phyloP scores from a whole-genome alignment of 2,888 invertebrate species.

The Geotrupes spiniger region DNA sequence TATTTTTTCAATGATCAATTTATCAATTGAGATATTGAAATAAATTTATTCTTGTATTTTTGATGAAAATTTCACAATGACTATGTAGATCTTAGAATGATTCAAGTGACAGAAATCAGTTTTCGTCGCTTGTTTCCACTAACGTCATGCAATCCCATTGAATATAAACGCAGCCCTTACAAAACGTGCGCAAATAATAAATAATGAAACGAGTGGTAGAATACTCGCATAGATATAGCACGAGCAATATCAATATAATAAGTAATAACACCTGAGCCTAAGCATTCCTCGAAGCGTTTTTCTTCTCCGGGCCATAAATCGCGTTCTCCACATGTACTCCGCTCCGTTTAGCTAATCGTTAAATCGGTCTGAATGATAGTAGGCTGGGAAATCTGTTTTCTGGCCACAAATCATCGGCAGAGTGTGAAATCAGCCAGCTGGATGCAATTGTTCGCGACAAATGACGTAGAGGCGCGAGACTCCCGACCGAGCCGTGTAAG shows the following conservation, averaged over 20 bases:
- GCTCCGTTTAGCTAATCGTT: slow-evolving; percentile 43
- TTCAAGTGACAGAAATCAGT: too few relatives aligned
- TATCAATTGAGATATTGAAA: too few relatives aligned
- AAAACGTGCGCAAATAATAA: too few relatives aligned
- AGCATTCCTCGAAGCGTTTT: slow-evolving; percentile 17
- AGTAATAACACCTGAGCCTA: slow-evolving; percentile 28
- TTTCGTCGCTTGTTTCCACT: too few relatives aligned
- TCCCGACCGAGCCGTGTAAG: slow-evolving; percentile 36
- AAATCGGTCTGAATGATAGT: slow-evolving; percentile 39
- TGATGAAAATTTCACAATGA: too few relatives aligned
- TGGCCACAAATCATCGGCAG: slow-evolving; percentile 39
- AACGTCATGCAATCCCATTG: not conserved
- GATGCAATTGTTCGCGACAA: slow-evolving; percentile 44
- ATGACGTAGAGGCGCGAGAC: slow-evolving; percentile 41
- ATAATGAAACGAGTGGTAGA: not conserved
- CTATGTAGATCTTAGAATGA: too few relatives aligned
- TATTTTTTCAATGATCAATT: too few relatives aligned
- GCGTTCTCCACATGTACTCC: slow-evolving; percentile 35
- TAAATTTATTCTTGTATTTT: too few relatives aligned
- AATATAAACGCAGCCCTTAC: slow-evolving; percentile 13
- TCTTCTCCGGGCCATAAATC: slow-evolving; percentile 32
- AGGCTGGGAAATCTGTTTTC: slow-evolving; percentile 41
- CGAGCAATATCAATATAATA: slow-evolving; percentile 29
- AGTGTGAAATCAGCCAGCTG: slow-evolving; percentile 42
- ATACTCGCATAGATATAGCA: slow-evolving; percentile 8